A percentile compares a stretch with the other conserved stretches of the same genome.
Evolutionary conservation across 2,888 invertebrate species (phyloP).

Genomic region (Drosophila rellima): DNA sequence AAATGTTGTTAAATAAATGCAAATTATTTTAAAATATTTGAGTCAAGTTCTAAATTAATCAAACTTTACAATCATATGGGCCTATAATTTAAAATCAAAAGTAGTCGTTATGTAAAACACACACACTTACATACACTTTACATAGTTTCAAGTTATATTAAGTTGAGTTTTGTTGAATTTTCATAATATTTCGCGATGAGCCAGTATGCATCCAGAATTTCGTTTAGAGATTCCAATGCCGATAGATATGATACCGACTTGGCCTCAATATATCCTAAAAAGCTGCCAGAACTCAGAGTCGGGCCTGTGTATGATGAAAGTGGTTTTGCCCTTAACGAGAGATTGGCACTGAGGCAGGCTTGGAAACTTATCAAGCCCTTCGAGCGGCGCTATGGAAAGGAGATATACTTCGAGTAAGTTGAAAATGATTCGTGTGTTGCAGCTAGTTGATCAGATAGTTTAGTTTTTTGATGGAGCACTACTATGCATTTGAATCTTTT

Average conservation of each 20-base stretch:
- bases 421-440: background rate
- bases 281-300: slow-evolving; percentile 76
- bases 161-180: background rate
- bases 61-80: background rate
- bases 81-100: background rate
- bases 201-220: background rate
- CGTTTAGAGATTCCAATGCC: slow-evolving; percentile 9
- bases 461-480: slow-evolving; percentile 69
- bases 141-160: background rate
- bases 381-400: slow-evolving; percentile 50
- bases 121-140: background rate
- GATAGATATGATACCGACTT: slow-evolving; percentile 6
- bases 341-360: slow-evolving; percentile 63
- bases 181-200: slow-evolving; percentile 8
- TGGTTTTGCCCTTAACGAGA: slow-evolving; percentile 67
- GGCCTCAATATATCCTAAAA: slow-evolving; percentile 44
- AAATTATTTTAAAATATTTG: background rate
- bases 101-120: background rate
- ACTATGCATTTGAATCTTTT: slow-evolving; percentile 62
- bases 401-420: slow-evolving; percentile 55
- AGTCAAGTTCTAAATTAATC: background rate
- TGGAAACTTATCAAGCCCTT: slow-evolving; percentile 63
- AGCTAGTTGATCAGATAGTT: background rate
- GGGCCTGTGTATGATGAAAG: slow-evolving; percentile 55
- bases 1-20: background rate